Conservation (phyloP, 2,888 invertebrate species). For the Trissolcus japonicus region DNA sequence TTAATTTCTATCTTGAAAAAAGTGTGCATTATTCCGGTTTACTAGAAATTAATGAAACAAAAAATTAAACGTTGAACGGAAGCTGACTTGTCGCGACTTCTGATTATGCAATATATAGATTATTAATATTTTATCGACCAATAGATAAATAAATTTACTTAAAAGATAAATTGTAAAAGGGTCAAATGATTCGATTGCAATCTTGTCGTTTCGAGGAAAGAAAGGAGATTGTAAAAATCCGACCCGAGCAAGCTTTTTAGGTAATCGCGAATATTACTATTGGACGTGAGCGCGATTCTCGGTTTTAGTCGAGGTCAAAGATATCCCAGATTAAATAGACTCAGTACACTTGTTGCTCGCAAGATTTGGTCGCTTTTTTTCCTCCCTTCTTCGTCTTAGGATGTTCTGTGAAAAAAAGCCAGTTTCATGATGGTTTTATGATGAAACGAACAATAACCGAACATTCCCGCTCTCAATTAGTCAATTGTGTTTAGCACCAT, state of each 20-base stretch:
- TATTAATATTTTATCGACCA: too few species aligned
- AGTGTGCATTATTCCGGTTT: not conserved
- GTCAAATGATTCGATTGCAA: conserved; percentile 31
- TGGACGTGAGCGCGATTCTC: conserved; percentile 51
- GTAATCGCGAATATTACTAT: conserved; percentile 55
- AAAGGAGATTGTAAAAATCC: conserved; percentile 27
- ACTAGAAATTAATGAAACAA: too few species aligned
- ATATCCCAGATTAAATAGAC: conserved; percentile 63
- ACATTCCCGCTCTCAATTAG: too few species aligned
- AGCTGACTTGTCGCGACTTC: too few species aligned
- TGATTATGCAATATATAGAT: too few species aligned
- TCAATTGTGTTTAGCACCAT: too few species aligned
- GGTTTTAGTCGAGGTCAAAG: conserved; percentile 60
- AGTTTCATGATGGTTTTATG: conserved; percentile 19
- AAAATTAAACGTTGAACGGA: too few species aligned
- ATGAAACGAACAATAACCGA: not conserved
- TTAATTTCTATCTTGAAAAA: conserved; percentile 3
- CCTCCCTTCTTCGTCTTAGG: conserved; percentile 19
- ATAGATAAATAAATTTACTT: too few species aligned
- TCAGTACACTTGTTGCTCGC: conserved; percentile 63
- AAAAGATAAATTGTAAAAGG: not conserved
- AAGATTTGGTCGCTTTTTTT: conserved; percentile 49
- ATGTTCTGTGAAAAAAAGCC: conserved; percentile 25
- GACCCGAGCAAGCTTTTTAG: conserved; percentile 43
- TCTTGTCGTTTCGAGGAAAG: conserved; percentile 11